These are phyloP conservation scores for Enteromius paludinosus DNA, from an alignment of 2,797 vertebrate genomes.

Conservation along the genomic window DNA sequence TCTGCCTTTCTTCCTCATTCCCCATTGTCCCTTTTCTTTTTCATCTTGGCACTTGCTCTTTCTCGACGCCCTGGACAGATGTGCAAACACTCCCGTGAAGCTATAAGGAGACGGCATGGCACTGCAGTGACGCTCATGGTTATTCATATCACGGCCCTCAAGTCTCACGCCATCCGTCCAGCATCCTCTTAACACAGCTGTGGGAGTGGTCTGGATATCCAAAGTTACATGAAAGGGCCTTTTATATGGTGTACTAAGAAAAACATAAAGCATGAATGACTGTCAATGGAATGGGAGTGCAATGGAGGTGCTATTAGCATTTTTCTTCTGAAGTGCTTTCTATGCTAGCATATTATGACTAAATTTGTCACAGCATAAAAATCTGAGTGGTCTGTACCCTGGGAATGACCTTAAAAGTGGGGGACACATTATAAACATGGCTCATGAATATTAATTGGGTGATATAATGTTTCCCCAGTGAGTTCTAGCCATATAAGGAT, in stretches of 20 bases:
- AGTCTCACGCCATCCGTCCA: constrained; percentile 41
- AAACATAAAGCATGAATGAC: constrained; percentile 19
- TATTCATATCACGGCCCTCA: constrained; percentile 60
- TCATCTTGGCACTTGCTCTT: constrained; percentile 30
- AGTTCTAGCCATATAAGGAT: background rate
- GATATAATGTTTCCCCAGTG: background rate
- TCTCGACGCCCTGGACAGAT: constrained; percentile 50
- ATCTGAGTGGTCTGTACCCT: background rate
- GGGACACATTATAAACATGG: background rate
- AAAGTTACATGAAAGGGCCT: constrained; percentile 46
- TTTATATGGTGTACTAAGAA: constrained; percentile 19
- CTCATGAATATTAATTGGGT: constrained; percentile 1
- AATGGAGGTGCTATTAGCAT: background rate
- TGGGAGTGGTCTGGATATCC: constrained; percentile 45
- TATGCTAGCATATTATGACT: background rate
- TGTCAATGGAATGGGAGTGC: background rate
- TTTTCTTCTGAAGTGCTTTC: background rate
- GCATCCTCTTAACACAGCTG: constrained; percentile 41
- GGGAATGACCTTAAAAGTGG: background rate
- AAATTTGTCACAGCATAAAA: background rate
- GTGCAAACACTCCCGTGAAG: constrained; percentile 58
- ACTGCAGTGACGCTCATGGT: constrained; percentile 54
- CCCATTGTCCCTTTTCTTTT: constrained; percentile 33
- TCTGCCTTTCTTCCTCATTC: constrained; percentile 31
- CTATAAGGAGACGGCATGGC: constrained; percentile 56